Conservation (phyloP, 2,113 vertebrate genomes). For the Podarcis cretensis region DNA sequence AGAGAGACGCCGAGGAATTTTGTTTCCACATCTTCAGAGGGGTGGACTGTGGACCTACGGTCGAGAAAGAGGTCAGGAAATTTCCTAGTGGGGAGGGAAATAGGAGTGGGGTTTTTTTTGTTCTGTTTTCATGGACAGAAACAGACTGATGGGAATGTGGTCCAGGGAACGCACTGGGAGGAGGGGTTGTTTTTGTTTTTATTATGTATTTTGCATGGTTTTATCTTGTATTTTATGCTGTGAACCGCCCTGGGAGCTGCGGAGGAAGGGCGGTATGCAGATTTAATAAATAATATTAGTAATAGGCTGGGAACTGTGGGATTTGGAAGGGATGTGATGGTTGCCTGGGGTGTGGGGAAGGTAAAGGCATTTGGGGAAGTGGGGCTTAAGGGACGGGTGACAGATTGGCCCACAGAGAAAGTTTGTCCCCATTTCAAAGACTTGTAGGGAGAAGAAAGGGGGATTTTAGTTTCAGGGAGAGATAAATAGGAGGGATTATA, state of each 20-base stretch:
- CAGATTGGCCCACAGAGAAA: constrained; percentile 28
- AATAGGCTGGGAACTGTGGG: background rate
- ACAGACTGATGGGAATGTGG: too few relatives aligned
- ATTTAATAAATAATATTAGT: too few relatives aligned
- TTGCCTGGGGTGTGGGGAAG: background rate
- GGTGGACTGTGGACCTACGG: background rate
- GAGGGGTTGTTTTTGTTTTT: too few relatives aligned
- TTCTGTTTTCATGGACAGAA: background rate
- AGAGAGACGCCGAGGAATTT: background rate
- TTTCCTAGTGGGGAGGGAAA: background rate
- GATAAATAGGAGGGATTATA: too few relatives aligned
- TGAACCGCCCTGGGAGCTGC: too few relatives aligned
- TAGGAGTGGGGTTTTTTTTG: background rate
- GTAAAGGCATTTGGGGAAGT: background rate
- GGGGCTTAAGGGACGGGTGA: constrained; percentile 8
- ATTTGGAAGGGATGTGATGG: background rate
- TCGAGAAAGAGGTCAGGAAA: background rate
- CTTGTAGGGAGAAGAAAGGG: too few relatives aligned
- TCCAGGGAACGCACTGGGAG: too few relatives aligned
- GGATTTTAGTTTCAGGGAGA: background rate
- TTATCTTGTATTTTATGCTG: too few relatives aligned
- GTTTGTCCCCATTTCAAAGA: background rate
- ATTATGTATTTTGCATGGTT: too few relatives aligned
- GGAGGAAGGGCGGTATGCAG: too few relatives aligned
- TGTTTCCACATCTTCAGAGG: background rate